Conservation (phyloP, 2,113 vertebrate genomes). For the Bubo blakistoni region DNA sequence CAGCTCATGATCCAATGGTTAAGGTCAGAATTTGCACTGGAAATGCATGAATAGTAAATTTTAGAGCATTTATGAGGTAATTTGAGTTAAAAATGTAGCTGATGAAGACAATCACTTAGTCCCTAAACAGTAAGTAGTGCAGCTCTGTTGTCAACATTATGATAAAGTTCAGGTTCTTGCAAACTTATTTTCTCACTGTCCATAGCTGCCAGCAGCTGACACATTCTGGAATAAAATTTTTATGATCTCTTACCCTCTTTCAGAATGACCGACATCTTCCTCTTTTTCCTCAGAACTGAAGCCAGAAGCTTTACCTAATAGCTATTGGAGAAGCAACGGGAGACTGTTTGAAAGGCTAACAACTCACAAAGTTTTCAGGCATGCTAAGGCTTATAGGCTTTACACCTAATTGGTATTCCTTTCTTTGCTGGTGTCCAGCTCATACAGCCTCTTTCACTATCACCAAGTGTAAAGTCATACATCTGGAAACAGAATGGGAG, state of each 20-base stretch:
- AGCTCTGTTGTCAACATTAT: not conserved
- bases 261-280: not conserved
- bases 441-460: not conserved
- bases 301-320: slow-evolving; percentile 37
- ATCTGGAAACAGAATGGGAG: not conserved
- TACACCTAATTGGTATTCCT: not conserved
- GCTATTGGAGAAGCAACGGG: not conserved
- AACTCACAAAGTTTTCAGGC: not conserved
- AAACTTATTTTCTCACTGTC: not conserved
- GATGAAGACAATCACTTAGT: not conserved
- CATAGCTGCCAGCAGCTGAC: not conserved
- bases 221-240: not conserved
- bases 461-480: not conserved
- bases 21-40: not conserved
- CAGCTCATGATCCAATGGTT: not conserved
- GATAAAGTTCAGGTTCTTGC: not conserved
- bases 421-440: not conserved
- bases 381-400: not conserved
- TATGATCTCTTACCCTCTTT: not conserved
- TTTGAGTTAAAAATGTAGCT: not conserved
- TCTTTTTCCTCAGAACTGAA: not conserved
- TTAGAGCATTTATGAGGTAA: not conserved
- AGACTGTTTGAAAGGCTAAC: not conserved
- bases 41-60: not conserved
- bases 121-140: not conserved